A percentile compares a stretch with the other conserved stretches of the same genome.
Evolutionary conservation across 2,888 invertebrate species (phyloP).

Genomic region (Nephrotoma guestfalica): DNA sequence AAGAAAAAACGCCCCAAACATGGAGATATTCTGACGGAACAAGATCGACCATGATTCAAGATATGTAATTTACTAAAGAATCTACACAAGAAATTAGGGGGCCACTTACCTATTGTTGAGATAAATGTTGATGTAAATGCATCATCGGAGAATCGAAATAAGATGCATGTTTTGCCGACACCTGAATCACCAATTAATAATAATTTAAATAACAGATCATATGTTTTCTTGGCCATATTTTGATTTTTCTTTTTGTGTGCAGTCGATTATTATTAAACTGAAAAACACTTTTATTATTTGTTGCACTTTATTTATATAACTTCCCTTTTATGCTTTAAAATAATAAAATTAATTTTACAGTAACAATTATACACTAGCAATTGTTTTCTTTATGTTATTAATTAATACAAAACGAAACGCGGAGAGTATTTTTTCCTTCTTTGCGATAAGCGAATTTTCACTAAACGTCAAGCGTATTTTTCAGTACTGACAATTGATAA

Average conservation of each 20-base stretch:
- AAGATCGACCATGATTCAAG: not conserved
- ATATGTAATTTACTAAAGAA: not conserved
- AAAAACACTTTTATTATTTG: not conserved
- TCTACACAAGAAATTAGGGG: not conserved
- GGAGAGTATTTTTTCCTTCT: not conserved
- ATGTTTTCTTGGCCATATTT: constrained; percentile 87
- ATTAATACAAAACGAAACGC: not conserved
- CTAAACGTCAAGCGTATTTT: not conserved
- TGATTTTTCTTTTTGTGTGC: not conserved
- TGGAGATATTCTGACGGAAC: not conserved
- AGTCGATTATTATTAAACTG: not conserved
- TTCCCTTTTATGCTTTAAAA: not conserved
- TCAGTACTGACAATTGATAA: not conserved
- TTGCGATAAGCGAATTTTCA: not conserved
- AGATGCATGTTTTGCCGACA: constrained; percentile 87
- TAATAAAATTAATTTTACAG: not conserved
- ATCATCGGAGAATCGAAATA: constrained; percentile 90
- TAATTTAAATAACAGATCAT: constrained; percentile 85
- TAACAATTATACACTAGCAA: not conserved
- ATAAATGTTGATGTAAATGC: constrained; percentile 91
- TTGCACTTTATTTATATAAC: not conserved
- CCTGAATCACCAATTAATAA: constrained; percentile 87
- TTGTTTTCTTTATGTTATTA: not conserved
- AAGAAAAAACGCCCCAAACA: not conserved
- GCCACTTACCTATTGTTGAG: constrained; percentile 77